Base-by-base conservation (phyloP, 2,797 vertebrate species). In the Diplodus sargus region DNA sequence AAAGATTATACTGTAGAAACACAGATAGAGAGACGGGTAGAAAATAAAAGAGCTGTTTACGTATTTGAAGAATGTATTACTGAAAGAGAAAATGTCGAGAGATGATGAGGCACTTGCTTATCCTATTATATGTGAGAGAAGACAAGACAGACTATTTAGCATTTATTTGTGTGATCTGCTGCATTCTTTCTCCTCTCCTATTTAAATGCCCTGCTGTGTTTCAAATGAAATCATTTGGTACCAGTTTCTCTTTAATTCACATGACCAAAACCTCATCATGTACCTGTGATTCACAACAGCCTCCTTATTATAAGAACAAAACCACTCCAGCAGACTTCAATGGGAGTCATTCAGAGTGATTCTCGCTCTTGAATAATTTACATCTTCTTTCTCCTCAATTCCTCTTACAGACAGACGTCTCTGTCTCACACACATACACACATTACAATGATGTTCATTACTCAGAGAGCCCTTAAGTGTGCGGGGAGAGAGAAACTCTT, bases 241-340 rank as follows among this genome's bases (percentile, higher is more conserved):
- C 5, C 0, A 79, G 30, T 67, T 30, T 59, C 59, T 70, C 51
- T 79, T 77, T 81, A 73, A 83, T 83, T 82, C 65, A 71, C 60
- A 72, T 82, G 57, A 78, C 48, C 47, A 73, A 76, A 85, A 86
- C 43, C 56, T 84, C 74, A 79, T 89, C 53, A 70, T 87, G 76
- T 76, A 80, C 79, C 82, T 83, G 64, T 62, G 76, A 88, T 75
- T 89, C 77, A 82, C 65, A 78, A 78, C 42, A 1, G 62, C 74
- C 22, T 79, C 45, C 48, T 83, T 67, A 82, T 83, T 76, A 79
- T 59, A 54, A 85, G 79, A 85, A 84, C 75, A 81, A 85, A 86
- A 78, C 51, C 76, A 76, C 82, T 82, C 70, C 51, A 59, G 67
- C 72, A 70, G 65, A 52, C 74, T 75, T 82, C 63, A 79, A 45